Base-by-base conservation (phyloP, 2,888 invertebrate genomes). In the Polydrusus tereticollis region DNA sequence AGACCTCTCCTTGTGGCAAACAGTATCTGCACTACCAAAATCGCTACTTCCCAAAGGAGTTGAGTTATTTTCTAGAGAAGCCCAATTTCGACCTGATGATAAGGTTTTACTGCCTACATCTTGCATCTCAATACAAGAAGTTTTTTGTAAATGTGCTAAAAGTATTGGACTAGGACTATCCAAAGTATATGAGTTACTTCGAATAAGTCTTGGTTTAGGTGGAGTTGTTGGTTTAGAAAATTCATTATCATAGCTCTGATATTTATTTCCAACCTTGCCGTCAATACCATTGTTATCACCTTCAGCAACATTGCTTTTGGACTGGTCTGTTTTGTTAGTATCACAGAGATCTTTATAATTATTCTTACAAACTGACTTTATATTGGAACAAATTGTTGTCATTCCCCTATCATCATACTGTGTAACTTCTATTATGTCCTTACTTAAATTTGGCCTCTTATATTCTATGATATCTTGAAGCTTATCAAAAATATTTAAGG, bases 141-240 rank as follows among this genome's bases (percentile, higher is more conserved):
- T 69, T 75, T 87, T 86, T 82, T 90, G 87, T 55, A 91, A 85
- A 79, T 90, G 90, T 8, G 91, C 91, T 21, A 92, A 81, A 7
- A 95, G 87, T 74, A 91, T 90, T 0, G 93, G 93, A 80, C 95
- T 94, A 0, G 95, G 95, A 20, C 89, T 87, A 0, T 94, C 90
- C 55, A 95, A 84, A 0, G 93, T 92, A 80, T 95, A 95, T 0
- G 95, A 95, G 73, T 92, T 90, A 80, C 93, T 93, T 60, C 94
- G 87, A 10, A 91, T 87, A 66, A 93, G 83, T 76, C 78, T 86
- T 85, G 82, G 87, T 85, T 82, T 87, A 86, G 75, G 74, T 29
- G 77, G 60, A 41, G 55, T 45, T 26, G n/a, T 0, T 14, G 50
- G 23, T 64, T 64, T 62, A n/a, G 41, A 10, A 23, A 33, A 50